Percentiles rank a stretch among this genome's conserved stretches.
Evolutionary conservation across 2,113 vertebrate genomes (phyloP).

Genomic region (Syrrhaptes paradoxus): DNA sequence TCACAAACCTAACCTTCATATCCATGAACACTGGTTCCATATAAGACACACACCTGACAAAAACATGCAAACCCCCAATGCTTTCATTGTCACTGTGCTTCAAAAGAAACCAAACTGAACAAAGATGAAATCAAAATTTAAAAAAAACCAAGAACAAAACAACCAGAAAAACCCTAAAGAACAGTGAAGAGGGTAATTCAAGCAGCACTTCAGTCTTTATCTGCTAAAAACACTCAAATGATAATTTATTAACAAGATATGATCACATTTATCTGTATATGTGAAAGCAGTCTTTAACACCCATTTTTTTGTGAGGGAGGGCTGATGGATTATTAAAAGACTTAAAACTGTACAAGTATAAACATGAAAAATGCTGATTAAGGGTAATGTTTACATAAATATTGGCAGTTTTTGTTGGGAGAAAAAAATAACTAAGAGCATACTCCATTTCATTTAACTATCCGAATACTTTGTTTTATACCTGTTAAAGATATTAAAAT

Average conservation of each 20-base stretch:
- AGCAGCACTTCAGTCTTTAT: slow-evolving; percentile 19
- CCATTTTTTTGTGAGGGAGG: slow-evolving; percentile 5
- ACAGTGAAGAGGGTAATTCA: slow-evolving; percentile 19
- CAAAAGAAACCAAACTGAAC: slow-evolving; percentile 49
- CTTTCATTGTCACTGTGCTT: slow-evolving; percentile 27
- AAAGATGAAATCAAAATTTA: neutral
- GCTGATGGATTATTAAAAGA: slow-evolving; percentile 65
- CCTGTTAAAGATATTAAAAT: slow-evolving; percentile 64
- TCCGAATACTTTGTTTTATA: slow-evolving; percentile 61
- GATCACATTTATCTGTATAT: slow-evolving; percentile 22
- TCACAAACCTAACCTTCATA: neutral
- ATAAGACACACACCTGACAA: slow-evolving; percentile 43
- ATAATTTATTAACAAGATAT: slow-evolving; percentile 60
- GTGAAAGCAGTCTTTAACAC: slow-evolving; percentile 49
- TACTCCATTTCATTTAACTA: slow-evolving; percentile 47
- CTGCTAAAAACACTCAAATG: slow-evolving; percentile 33
- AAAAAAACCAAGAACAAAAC: neutral
- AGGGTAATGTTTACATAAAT: slow-evolving; percentile 59
- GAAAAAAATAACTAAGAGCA: slow-evolving; percentile 52
- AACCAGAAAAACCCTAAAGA: neutral
- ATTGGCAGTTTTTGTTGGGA: slow-evolving; percentile 64
- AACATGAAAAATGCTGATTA: slow-evolving; percentile 68
- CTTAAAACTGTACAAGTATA: slow-evolving; percentile 76
- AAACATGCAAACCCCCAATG: slow-evolving; percentile 53
- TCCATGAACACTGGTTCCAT: slow-evolving; percentile 46